phyloP scores from a whole-genome alignment of 2,888 invertebrate species.

The Sepioteuthis lessoniana region DNA sequence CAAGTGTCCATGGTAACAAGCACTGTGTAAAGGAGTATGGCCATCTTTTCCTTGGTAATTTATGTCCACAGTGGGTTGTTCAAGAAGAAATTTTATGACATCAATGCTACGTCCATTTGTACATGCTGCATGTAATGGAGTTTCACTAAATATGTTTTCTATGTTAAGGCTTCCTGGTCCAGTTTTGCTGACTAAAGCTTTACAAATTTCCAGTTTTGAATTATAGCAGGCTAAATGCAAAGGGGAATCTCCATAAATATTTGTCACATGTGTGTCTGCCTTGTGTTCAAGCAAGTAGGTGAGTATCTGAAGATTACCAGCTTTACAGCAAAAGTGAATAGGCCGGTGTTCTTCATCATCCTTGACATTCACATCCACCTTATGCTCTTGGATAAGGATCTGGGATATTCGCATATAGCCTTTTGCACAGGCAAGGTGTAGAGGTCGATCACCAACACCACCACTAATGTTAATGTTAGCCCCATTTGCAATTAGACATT shows the following conservation, averaged over 20 bases:
- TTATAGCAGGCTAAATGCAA: conserved; percentile 75
- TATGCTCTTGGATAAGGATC: conserved; percentile 71
- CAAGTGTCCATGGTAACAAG: conserved; percentile 77
- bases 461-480: conserved; percentile 75
- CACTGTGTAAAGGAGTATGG: conserved; percentile 77
- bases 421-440: conserved; percentile 75
- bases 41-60: conserved; percentile 77
- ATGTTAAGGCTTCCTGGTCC: conserved; percentile 69
- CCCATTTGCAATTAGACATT: conserved; percentile 70
- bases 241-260: conserved; percentile 77
- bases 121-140: conserved; percentile 76
- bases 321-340: conserved; percentile 76
- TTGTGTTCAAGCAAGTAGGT: conserved; percentile 73
- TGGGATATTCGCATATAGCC: conserved; percentile 74
- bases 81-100: conserved; percentile 75
- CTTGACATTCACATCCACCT: conserved; percentile 73
- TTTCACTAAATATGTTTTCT: conserved; percentile 77
- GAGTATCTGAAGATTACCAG: conserved; percentile 74
- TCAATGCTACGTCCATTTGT: conserved; percentile 76
- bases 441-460: conserved; percentile 76
- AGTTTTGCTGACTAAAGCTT: conserved; percentile 71
- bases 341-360: conserved; percentile 77
- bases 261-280: conserved; percentile 70
- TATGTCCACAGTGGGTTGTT: conserved; percentile 75
- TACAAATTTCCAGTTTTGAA: conserved; percentile 74